A percentile compares a stretch with the other conserved stretches of the same genome.
These are phyloP conservation scores for Crotalus tigris DNA, from an alignment of 2,113 vertebrate species.

Conservation along the genomic window DNA sequence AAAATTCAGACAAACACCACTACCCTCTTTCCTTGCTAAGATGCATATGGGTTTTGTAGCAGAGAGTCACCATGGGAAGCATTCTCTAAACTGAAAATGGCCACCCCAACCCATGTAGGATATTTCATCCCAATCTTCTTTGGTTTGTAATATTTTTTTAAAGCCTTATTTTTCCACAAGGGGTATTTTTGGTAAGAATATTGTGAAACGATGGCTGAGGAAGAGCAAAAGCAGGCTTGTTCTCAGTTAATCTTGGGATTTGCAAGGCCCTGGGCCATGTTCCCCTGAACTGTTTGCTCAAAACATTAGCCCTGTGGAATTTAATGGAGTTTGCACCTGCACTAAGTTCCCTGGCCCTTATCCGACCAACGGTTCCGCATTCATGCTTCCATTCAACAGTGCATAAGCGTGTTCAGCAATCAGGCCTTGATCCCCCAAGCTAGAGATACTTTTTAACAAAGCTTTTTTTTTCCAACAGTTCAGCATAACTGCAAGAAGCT, in stretches of 20 bases:
- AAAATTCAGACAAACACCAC: not conserved
- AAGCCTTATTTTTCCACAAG: not conserved
- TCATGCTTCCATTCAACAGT: not conserved
- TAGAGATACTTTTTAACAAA: constrained; percentile 12
- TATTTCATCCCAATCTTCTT: not conserved
- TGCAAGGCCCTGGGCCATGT: not conserved
- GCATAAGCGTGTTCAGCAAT: not conserved
- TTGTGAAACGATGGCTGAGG: not conserved
- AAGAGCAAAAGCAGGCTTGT: not conserved
- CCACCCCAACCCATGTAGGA: not conserved
- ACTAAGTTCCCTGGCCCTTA: not conserved
- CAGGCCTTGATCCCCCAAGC: constrained; percentile 1
- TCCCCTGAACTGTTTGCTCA: not conserved
- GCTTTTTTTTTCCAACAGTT: constrained; percentile 38
- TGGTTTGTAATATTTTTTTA: not conserved
- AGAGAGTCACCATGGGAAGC: not conserved
- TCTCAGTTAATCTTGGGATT: not conserved
- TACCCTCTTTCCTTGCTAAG: not conserved
- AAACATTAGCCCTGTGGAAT: not conserved
- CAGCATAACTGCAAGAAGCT: constrained; percentile 51
- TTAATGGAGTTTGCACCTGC: not conserved
- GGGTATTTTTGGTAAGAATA: not conserved
- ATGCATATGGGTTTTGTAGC: no score
- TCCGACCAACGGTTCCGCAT: not conserved
- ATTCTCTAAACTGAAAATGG: not conserved